Evolutionary conservation across 2,888 invertebrate genomes (phyloP).

Genomic region (Catocala fraxini): DNA sequence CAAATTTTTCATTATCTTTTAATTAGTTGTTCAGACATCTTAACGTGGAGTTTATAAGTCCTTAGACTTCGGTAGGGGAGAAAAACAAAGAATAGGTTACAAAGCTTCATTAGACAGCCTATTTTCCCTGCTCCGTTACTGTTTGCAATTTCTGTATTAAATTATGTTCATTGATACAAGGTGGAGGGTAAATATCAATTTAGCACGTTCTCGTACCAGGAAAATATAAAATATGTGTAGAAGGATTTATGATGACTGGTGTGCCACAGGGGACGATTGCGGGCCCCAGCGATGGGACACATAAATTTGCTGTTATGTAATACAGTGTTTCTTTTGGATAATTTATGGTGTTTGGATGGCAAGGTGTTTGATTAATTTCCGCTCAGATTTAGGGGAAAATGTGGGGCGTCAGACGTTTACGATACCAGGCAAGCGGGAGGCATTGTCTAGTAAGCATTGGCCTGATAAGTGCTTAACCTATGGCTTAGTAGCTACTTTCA

Average conservation of each 20-base stretch:
- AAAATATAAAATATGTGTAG: conserved; percentile 66
- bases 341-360: conserved; percentile 46
- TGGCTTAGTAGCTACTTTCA: no score
- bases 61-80: conserved; percentile 18
- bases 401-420: conserved; percentile 32
- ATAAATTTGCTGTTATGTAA: conserved; percentile 47
- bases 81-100: conserved; percentile 36
- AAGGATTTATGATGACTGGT: conserved; percentile 43
- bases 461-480: no score
- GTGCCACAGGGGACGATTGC: conserved; percentile 44
- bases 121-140: conserved; percentile 27
- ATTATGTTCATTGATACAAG: conserved; percentile 58
- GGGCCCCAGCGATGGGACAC: conserved; percentile 38
- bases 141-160: conserved; percentile 53
- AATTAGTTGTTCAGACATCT: conserved; percentile 69
- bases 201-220: conserved; percentile 59
- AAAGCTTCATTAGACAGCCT: conserved; percentile 51
- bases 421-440: neutral
- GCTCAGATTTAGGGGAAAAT: conserved; percentile 29
- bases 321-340: conserved; percentile 46
- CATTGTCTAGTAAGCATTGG: neutral
- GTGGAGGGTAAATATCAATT: conserved; percentile 68
- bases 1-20: conserved; percentile 77
- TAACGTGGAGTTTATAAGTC: conserved; percentile 53
- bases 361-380: conserved; percentile 45